A percentile compares a stretch with the other conserved stretches of the same genome.
phyloP scores from a whole-genome alignment of 2,888 invertebrate species.

The Conops quadrifasciatus region DNA sequence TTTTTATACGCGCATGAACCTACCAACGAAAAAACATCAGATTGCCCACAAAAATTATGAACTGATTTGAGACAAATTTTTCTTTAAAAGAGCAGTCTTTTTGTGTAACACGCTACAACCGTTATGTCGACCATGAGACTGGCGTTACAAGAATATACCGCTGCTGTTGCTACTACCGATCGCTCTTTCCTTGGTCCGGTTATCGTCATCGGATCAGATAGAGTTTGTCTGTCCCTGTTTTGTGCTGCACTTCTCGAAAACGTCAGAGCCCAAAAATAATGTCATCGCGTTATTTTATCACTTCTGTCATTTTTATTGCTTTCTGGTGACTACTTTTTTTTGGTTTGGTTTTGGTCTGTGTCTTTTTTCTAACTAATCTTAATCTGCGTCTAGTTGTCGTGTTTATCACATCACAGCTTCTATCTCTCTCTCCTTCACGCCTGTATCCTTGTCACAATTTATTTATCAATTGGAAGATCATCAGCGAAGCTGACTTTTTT shows the following conservation, averaged over 20 bases:
- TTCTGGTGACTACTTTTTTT: slow-evolving; percentile 30
- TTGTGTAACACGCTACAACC: slow-evolving; percentile 56
- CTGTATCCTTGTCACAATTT: too few relatives aligned
- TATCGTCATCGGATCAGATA: background rate
- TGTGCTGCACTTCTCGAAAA: slow-evolving; percentile 31
- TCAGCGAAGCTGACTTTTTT: slow-evolving; percentile 43
- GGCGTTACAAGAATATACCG: slow-evolving; percentile 10
- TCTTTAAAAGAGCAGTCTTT: slow-evolving; percentile 31
- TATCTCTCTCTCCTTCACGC: too few relatives aligned
- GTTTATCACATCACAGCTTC: too few relatives aligned
- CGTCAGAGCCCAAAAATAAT: slow-evolving; percentile 48
- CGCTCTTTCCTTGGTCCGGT: background rate
- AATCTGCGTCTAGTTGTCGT: too few relatives aligned
- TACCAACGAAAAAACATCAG: too few relatives aligned
- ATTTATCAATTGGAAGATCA: too few relatives aligned
- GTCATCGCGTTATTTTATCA: slow-evolving; percentile 61
- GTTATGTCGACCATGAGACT: slow-evolving; percentile 42
- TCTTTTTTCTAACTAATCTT: too few relatives aligned
- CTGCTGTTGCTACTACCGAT: slow-evolving; percentile 1
- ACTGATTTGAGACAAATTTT: slow-evolving; percentile 29
- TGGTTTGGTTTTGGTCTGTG: background rate
- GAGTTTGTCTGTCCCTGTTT: background rate
- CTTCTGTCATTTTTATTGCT: slow-evolving; percentile 47
- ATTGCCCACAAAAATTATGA: slow-evolving; percentile 25
- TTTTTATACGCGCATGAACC: background rate